These are phyloP conservation scores for Equus przewalskii DNA, from an alignment of 2,113 vertebrate genomes.

Conservation along the genomic window DNA sequence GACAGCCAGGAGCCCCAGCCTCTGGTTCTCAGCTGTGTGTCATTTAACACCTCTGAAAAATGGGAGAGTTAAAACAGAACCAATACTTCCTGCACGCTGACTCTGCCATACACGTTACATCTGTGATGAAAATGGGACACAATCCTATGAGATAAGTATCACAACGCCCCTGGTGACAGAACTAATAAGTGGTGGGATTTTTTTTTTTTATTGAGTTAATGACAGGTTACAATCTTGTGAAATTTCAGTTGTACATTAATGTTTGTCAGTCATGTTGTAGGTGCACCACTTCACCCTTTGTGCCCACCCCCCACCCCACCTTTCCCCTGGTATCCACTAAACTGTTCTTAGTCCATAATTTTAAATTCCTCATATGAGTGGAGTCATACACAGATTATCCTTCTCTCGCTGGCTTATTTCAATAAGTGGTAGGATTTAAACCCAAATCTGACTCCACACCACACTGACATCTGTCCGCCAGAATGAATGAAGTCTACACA, in stretches of 20 bases:
- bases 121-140: not conserved
- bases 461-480: not conserved
- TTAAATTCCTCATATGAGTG: too few species aligned
- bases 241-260: too few species aligned
- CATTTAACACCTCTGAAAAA: not conserved
- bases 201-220: too few species aligned
- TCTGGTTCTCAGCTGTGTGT: not conserved
- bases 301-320: too few species aligned
- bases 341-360: too few species aligned
- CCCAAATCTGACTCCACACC: not conserved
- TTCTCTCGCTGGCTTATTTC: too few species aligned
- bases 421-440: not conserved
- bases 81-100: not conserved
- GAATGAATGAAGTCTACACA: not conserved
- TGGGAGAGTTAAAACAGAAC: not conserved
- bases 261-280: too few species aligned
- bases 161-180: not conserved
- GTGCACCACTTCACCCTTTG: too few species aligned
- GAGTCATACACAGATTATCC: too few species aligned
- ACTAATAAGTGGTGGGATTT: not conserved
- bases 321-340: too few species aligned
- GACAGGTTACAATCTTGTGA: too few species aligned
- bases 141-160: not conserved
- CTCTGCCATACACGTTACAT: not conserved
- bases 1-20: not conserved